Evolutionary conservation across 2,888 invertebrate genomes (phyloP).

Genomic region (Thereva unica): DNA sequence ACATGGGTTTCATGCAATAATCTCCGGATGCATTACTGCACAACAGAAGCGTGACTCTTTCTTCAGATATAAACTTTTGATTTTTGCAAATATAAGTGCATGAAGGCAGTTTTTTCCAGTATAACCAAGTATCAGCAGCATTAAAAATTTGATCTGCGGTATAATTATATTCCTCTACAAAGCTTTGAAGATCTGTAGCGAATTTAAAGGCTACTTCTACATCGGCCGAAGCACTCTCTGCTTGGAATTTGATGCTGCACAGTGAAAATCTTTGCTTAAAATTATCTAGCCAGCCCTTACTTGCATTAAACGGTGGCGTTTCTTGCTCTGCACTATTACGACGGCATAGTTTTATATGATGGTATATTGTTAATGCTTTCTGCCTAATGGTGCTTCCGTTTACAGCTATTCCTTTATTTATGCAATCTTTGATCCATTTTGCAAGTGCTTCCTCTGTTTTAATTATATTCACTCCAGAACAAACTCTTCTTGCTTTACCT

Average conservation of each 20-base stretch:
- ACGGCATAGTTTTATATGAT: too few species aligned
- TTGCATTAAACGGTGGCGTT: too few species aligned
- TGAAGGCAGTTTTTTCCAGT: conserved; percentile 31
- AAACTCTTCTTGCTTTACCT: background rate
- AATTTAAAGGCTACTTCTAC: background rate
- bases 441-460: conserved; percentile 1
- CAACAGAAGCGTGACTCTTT: background rate
- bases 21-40: conserved; percentile 7
- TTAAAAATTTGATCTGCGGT: conserved; percentile 37
- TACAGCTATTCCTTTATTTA: too few species aligned
- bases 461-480: conserved; percentile 3
- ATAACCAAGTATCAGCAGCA: conserved; percentile 38
- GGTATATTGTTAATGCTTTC: too few species aligned
- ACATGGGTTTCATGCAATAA: background rate
- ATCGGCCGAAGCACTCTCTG: too few species aligned
- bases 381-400: too few species aligned
- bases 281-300: too few species aligned
- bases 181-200: conserved; percentile 29
- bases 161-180: conserved; percentile 37
- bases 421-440: too few species aligned
- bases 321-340: too few species aligned
- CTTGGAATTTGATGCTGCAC: too few species aligned
- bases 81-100: conserved; percentile 11
- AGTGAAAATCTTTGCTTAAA: too few species aligned
- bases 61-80: background rate